Conservation (phyloP, 2,797 vertebrate species). For the Percopsis omiscomaycus region DNA sequence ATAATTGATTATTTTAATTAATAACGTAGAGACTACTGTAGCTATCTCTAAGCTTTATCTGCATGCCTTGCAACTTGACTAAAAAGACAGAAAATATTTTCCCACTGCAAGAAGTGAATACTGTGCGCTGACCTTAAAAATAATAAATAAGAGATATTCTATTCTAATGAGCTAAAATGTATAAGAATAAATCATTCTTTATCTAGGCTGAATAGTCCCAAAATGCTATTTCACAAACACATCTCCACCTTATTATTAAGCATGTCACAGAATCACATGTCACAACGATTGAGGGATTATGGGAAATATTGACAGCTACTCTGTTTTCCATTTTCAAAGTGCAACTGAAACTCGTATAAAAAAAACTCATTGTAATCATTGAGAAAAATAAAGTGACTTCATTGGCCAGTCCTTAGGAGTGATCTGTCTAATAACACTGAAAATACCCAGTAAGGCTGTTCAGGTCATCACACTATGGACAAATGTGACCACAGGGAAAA, state of each 20-base stretch:
- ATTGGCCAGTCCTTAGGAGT: constrained; percentile 21
- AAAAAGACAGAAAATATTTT: too few species aligned
- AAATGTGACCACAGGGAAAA: constrained; percentile 31
- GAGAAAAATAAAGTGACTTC: constrained; percentile 30
- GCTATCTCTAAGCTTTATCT: too few species aligned
- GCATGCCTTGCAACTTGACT: too few species aligned
- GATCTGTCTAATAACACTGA: constrained; percentile 31
- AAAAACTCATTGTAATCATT: constrained; percentile 26
- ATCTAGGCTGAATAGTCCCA: too few species aligned
- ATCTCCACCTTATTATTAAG: neutral
- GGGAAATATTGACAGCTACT: constrained; percentile 7
- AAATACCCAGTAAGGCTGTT: constrained; percentile 43
- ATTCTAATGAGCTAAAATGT: too few species aligned
- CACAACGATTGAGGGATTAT: neutral
- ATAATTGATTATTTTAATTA: too few species aligned
- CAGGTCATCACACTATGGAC: constrained; percentile 31
- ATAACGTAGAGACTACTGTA: neutral
- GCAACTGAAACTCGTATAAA: constrained; percentile 18
- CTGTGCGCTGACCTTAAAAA: too few species aligned
- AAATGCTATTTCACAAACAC: constrained; percentile 29
- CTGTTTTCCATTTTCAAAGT: constrained; percentile 9
- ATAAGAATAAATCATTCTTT: too few species aligned
- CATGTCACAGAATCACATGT: too few species aligned
- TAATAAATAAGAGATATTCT: too few species aligned
- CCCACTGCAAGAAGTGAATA: too few species aligned